Evolutionary conservation across 2,888 invertebrate species (phyloP).

Genomic region (Melanchra persicariae): DNA sequence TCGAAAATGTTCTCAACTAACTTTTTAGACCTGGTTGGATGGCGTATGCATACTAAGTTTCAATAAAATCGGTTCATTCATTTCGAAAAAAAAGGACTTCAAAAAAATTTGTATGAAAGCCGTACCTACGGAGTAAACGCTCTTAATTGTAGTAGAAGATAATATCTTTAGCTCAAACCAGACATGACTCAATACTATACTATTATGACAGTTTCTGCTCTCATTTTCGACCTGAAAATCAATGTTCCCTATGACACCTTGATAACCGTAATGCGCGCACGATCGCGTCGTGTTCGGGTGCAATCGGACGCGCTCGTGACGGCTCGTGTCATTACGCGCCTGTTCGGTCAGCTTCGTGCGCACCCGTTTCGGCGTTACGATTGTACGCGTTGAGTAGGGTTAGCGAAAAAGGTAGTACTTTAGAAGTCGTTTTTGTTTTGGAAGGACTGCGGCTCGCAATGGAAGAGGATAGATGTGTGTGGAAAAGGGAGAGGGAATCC

Average conservation of each 20-base stretch:
- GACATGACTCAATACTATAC: constrained; percentile 4
- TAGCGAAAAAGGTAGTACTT: constrained; percentile 1
- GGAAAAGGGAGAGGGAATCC: no score
- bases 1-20: no score
- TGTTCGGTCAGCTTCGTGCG: constrained; percentile 68
- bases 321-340: constrained; percentile 69
- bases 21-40: no score
- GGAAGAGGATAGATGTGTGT: no score
- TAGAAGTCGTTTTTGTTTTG: no score
- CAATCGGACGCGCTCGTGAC: constrained; percentile 70
- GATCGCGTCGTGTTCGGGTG: constrained; percentile 67
- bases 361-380: constrained; percentile 66
- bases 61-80: no score
- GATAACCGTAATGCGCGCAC: constrained; percentile 60
- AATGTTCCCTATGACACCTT: constrained; percentile 57
- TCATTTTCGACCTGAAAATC: constrained; percentile 44
- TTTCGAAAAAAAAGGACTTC: no score
- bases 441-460: no score
- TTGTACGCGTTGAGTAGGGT: constrained; percentile 53
- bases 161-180: neutral
- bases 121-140: no score
- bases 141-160: neutral
- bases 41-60: no score
- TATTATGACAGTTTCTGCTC: constrained; percentile 10
- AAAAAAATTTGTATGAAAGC: no score